Evolutionary conservation across 1,140 invertebrate genomes (phyloP), one percentile per base, ranked within the genome.

Genomic region (Leptonema lineaticorne): DNA sequence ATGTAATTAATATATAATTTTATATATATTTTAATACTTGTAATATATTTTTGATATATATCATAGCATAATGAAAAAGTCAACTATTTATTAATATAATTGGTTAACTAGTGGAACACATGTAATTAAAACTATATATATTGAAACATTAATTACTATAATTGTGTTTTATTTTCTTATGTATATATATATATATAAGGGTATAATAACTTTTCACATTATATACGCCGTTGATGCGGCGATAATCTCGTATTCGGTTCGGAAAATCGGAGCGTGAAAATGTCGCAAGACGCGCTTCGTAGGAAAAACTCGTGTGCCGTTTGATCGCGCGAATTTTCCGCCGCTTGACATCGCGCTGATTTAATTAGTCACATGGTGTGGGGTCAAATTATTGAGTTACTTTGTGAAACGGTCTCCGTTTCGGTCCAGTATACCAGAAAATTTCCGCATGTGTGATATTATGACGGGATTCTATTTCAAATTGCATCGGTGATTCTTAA

Each of bases 391-490:
- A 62, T 62, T 68, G 22, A 50, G 28, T 46, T 60, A 60, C 41
- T 29, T n/a, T n/a, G n/a, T n/a, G n/a, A n/a, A n/a, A n/a, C n/a
- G n/a, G 66, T 62, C 41, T 22, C 24, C 24, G 66, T 68, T 56
- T 68, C 58, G 66, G 66, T 68, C 58, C 66, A 62, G n/a, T n/a
- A 33, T 60, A 16, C 63, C 3, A 66, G 46, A 33, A 53, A 56
- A 66, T 57, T 46, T 27, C 11, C 16, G 41, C 2, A 28, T 33
- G 59, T 63, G n/a, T n/a, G n/a, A n/a, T n/a, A n/a, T n/a, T n/a
- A n/a, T n/a, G n/a, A n/a, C n/a, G n/a, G n/a, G n/a, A n/a, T n/a
- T n/a, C n/a, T n/a, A n/a, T n/a, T n/a, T n/a, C n/a, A n/a, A n/a
- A n/a, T n/a, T n/a, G n/a, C n/a, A n/a, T n/a, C n/a, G n/a, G n/a